phyloP scores from a whole-genome alignment of 2,113 vertebrate genomes.

The Eulemur macaco region DNA sequence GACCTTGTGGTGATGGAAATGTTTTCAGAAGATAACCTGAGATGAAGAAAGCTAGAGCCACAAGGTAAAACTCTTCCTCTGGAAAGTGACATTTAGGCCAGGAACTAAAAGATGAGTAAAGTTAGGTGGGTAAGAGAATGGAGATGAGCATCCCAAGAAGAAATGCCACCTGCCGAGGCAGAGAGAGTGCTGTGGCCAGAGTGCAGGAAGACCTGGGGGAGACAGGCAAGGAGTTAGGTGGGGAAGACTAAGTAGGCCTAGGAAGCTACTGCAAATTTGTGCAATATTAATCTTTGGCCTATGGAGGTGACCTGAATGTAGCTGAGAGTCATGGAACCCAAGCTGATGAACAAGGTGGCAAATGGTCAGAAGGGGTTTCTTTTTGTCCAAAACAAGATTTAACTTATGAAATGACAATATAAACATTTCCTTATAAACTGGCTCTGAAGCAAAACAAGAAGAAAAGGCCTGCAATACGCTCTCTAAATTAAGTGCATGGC shows the following conservation, averaged over 20 bases:
- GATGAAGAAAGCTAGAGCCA: neutral
- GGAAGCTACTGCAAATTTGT: neutral
- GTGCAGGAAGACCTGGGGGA: neutral
- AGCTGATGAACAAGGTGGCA: neutral
- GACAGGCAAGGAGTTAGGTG: neutral
- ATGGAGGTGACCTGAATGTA: neutral
- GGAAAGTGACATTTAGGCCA: neutral
- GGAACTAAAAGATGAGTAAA: neutral
- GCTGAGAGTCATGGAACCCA: neutral
- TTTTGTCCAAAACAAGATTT: neutral
- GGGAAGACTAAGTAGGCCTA: neutral
- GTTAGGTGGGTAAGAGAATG: neutral
- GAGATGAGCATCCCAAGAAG: neutral
- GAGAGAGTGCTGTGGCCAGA: accelerated
- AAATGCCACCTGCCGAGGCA: neutral
- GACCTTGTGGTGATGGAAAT: neutral
- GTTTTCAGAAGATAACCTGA: neutral
- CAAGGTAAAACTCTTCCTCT: neutral
- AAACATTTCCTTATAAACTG: neutral
- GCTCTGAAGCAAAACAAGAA: neutral
- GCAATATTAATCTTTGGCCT: neutral
- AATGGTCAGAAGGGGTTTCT: neutral
- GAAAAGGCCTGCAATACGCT: neutral
- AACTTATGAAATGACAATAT: neutral
- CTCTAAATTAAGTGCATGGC: neutral